Evolutionary conservation across 2,888 invertebrate genomes (phyloP).

Genomic region (Peribatodes rhomboidaria): DNA sequence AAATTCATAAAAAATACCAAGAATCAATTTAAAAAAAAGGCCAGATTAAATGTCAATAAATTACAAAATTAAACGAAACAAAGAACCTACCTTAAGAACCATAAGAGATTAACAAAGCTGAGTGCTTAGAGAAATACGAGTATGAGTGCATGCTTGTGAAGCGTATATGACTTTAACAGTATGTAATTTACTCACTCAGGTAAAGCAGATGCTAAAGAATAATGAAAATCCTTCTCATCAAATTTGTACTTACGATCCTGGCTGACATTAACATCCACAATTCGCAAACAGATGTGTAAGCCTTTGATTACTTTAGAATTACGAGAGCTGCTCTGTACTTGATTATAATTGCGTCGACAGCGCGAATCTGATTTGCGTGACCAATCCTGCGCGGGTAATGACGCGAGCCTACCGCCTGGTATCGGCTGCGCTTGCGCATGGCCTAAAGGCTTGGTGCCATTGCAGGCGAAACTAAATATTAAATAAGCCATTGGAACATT

Average conservation of each 20-base stretch:
- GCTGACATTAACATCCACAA: constrained; percentile 40
- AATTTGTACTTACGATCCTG: constrained; percentile 23
- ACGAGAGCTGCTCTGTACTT: constrained; percentile 77
- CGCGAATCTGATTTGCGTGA: constrained; percentile 82
- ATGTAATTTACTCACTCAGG: not conserved
- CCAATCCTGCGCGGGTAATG: constrained; percentile 80
- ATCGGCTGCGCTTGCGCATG: constrained; percentile 53
- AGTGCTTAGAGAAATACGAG: not conserved
- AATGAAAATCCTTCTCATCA: constrained; percentile 15
- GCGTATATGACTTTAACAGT: not conserved
- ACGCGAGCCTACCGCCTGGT: constrained; percentile 72
- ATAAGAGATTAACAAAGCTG: not conserved
- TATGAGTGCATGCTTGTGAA: too few relatives aligned
- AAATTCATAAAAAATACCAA: too few relatives aligned
- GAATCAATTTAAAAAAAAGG: too few relatives aligned
- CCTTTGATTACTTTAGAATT: constrained; percentile 85
- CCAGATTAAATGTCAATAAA: too few relatives aligned
- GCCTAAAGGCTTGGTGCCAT: constrained; percentile 41
- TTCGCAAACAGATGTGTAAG: constrained; percentile 74
- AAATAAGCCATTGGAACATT: not conserved
- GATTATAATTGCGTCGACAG: constrained; percentile 86
- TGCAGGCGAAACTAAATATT: not conserved
- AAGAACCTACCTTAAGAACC: too few relatives aligned
- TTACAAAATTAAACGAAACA: too few relatives aligned
- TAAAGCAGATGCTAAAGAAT: not conserved